phyloP scores from a whole-genome alignment of 2,888 invertebrate species.

The Augochlorella aurata region DNA sequence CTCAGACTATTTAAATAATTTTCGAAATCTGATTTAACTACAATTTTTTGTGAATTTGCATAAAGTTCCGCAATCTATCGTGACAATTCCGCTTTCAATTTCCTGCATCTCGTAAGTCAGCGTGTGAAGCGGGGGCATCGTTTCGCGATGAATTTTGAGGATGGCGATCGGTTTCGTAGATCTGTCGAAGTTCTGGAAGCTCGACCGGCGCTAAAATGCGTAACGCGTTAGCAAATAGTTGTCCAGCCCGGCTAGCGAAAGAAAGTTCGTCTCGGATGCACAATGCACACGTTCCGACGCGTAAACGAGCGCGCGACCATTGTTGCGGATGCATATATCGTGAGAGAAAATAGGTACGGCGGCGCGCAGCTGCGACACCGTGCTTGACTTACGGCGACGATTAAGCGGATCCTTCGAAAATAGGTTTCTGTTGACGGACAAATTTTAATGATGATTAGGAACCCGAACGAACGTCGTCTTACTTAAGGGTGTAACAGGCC shows the following conservation, averaged over 20 bases:
- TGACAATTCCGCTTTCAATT: too few species aligned
- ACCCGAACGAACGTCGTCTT: neutral
- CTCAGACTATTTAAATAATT: too few species aligned
- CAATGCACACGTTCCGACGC: neutral
- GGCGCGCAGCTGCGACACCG: constrained; percentile 11
- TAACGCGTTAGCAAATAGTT: neutral
- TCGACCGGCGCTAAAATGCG: neutral
- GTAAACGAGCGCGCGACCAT: constrained; percentile 6
- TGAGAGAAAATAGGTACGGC: constrained; percentile 17
- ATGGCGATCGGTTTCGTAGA: neutral
- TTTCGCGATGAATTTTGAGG: neutral
- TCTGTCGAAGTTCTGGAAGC: neutral
- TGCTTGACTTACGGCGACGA: constrained; percentile 14
- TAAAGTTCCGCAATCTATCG: too few species aligned
- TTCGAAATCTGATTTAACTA: too few species aligned
- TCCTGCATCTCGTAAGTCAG: too few species aligned
- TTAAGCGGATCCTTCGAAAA: constrained; percentile 14
- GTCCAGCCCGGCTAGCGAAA: neutral
- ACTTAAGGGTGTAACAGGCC: too few species aligned
- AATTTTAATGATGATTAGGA: neutral
- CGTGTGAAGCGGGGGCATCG: too few species aligned
- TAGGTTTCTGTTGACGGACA: constrained; percentile 12
- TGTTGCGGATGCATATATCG: constrained; percentile 17
- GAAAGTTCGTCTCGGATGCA: neutral
- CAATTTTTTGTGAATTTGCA: too few species aligned